Conservation (phyloP, 2,888 invertebrate genomes). For the Urechis unicinctus region DNA sequence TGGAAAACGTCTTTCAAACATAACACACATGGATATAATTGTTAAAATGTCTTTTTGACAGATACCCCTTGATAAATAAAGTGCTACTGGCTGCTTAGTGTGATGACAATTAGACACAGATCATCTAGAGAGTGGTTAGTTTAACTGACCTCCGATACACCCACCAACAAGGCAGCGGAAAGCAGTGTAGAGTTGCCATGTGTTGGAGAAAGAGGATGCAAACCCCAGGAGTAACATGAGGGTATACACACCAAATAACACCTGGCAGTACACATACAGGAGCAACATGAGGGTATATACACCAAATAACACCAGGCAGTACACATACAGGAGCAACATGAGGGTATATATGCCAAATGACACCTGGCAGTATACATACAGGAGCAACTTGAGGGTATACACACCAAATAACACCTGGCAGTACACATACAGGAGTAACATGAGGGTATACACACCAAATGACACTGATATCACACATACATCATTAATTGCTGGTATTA, state of each 20-base stretch:
- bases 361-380: conserved; percentile 8
- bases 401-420: conserved; percentile 9
- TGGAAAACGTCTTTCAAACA: not conserved
- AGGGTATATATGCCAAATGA: conserved; percentile 23
- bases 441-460: too few species aligned
- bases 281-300: conserved; percentile 33
- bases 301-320: not conserved
- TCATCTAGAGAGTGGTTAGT: not conserved
- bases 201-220: conserved; percentile 32
- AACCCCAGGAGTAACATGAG: conserved; percentile 34
- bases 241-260: conserved; percentile 21
- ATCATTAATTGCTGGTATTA: too few species aligned
- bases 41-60: too few species aligned
- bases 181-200: conserved; percentile 40
- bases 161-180: conserved; percentile 36
- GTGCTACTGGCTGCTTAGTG: too few species aligned
- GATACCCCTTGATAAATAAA: too few species aligned
- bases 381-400: conserved; percentile 31
- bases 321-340: conserved; percentile 30
- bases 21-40: too few species aligned
- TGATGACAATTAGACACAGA: not conserved
- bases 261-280: conserved; percentile 10
- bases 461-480: too few species aligned
- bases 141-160: conserved; percentile 35
- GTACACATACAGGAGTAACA: too few species aligned